Evolutionary conservation across 37 sponge, comb jelly and placozoan genomes (phyloP), one percentile per base, ranked within the genome.

Genomic region (Mnemiopsis leidyi): DNA sequence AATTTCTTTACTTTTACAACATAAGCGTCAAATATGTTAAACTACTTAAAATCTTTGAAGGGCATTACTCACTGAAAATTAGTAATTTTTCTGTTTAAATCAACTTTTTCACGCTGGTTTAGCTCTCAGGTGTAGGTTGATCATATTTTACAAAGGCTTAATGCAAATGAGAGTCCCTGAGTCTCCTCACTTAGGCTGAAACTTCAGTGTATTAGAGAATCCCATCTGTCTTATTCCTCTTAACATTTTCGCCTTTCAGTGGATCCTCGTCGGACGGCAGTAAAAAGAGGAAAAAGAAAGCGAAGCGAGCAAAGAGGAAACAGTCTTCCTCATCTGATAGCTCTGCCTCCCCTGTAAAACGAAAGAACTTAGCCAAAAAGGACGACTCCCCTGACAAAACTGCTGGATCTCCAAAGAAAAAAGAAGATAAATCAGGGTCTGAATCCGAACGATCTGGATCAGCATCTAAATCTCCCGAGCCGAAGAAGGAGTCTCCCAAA

Each of bases 341-440:
- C 48, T 85, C 90, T 3, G 90, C 90, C 16, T 85, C 90, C n/a
- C 90, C 90, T 26, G 90, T 85, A 5, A 85, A 85, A 85, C 90
- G 90, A 18, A 85, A 85, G 90, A 85, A 85, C 25, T 37, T 85
- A 7, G 90, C 61, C 18, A 85, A 85, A 61, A 85, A 85, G 90
- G 40, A 38, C 9, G 61, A 38, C 3, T 38, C 40, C 24, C 40
- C 40, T 0, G 36, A 85, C 24, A 85, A 85, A 37, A 37, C 21
- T 0, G 61, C 3, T 38, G 39, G 7, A 13, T 35, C 33, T 28
- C 38, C 33, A 39, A 85, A 85, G 90, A 85, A 40, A 36, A 32
- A 77, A 9, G 32, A 77, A 77, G 20, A 26, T 1, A 13, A 13
- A 34, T 77, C 79, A 1, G 32, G 32, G 18, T 77, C 79, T 1